These are phyloP conservation scores for Magallana angulata DNA, from an alignment of 1,140 invertebrate species.

Conservation along the genomic window DNA sequence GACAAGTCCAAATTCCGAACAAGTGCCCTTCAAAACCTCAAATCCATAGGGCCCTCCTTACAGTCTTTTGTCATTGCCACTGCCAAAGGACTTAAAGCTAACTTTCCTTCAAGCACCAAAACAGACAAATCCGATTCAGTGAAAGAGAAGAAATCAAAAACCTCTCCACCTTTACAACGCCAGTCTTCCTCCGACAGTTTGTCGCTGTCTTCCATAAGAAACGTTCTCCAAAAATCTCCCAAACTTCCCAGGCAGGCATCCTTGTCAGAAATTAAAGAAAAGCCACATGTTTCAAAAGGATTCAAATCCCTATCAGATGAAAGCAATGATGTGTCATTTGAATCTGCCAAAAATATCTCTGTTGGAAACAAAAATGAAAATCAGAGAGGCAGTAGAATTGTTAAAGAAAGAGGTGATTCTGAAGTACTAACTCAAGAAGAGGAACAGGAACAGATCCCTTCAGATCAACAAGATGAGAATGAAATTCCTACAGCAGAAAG, in stretches of 20 bases:
- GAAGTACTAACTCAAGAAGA: not conserved
- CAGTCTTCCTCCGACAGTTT: slow-evolving; percentile 25
- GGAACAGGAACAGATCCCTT: not conserved
- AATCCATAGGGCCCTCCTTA: slow-evolving; percentile 45
- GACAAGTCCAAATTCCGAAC: slow-evolving; percentile 33
- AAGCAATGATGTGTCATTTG: not conserved
- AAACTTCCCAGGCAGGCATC: slow-evolving; percentile 23
- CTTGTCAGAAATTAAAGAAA: slow-evolving; percentile 37
- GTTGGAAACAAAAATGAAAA: not conserved
- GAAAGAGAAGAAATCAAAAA: slow-evolving; percentile 31
- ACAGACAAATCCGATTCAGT: slow-evolving; percentile 2
- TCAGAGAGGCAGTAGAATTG: not conserved
- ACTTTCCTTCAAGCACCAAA: slow-evolving; percentile 33
- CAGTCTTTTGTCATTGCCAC: slow-evolving; percentile 47
- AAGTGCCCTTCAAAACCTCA: slow-evolving; percentile 40
- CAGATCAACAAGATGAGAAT: not conserved
- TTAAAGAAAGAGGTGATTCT: not conserved
- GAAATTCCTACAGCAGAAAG: not conserved
- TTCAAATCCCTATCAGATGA: slow-evolving; percentile 12
- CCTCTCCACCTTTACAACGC: slow-evolving; percentile 32
- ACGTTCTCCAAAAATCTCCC: slow-evolving; percentile 35
- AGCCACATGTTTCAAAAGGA: not conserved
- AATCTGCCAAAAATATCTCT: slow-evolving; percentile 25
- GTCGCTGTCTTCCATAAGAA: slow-evolving; percentile 21
- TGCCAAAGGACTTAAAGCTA: slow-evolving; percentile 43